Base-by-base conservation (phyloP, 1,140 invertebrate genomes). In the Orius insidiosus region DNA sequence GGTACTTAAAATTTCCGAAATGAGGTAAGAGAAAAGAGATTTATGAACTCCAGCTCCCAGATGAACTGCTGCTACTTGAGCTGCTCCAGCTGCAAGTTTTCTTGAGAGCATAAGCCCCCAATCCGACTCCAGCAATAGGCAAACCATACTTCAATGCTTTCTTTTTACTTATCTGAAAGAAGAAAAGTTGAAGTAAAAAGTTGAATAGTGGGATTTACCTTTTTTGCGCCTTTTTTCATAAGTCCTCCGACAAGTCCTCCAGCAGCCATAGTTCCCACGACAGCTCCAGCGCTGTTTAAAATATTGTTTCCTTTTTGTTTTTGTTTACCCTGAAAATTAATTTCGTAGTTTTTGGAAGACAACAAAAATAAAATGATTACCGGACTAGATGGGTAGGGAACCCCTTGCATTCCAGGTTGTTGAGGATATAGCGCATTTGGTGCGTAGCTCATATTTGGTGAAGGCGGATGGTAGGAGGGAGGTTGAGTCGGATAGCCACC, bases 131-230 rank as follows among this genome's bases (percentile, higher is more conserved):
- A 40, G 53, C 54, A 15, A 48, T 15, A 13, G 54, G 53, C 14
- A 56, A 18, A 10, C 56, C 53, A 43, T 56, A 56, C 43, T 58
- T 58, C 24, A 58, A 11, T 2, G 53, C 55, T 35, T 55, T 56
- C 19, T 55, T 56, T 38, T 53, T 52, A 31, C 24, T 24, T 7
- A 24, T 24, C 24, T 24, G 7, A 24, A 24, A 24, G 7, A 24
- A 24, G 3, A 24, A 24, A 24, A 24, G 3, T 24, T 24, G 24
- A 24, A n/a, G n/a, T 24, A 24, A 24, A 24, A 24, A n/a, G n/a
- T n/a, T n/a, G n/a, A n/a, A n/a, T n/a, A n/a, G n/a, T n/a, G n/a
- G n/a, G n/a, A n/a, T n/a, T n/a, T 24, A 24, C 24, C 24, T 24
- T 24, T 24, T 24, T 24, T 3, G 24, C 24, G 3, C 24, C 24